phyloP scores from a whole-genome alignment of 92 coral and sea anemone genomes.

The Zoanthus sansibaricus region DNA sequence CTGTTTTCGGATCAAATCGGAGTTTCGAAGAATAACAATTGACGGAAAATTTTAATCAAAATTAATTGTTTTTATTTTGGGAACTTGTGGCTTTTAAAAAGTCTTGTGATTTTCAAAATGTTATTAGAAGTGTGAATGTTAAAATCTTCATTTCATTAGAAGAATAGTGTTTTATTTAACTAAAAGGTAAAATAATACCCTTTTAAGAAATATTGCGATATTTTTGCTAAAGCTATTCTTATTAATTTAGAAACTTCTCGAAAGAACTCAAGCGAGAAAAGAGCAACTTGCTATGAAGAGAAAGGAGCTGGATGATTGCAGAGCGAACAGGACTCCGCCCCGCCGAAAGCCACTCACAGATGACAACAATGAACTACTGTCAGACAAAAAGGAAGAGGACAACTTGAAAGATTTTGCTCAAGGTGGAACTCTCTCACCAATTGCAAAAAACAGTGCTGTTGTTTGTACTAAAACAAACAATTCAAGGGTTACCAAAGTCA shows the following conservation, averaged over 20 bases:
- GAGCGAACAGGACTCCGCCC: slow-evolving; percentile 84
- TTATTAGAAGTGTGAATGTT: neutral
- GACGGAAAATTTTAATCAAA: neutral
- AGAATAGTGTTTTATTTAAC: neutral
- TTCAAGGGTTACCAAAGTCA: slow-evolving; percentile 34
- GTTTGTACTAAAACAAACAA: slow-evolving; percentile 38
- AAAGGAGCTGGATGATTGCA: slow-evolving; percentile 86
- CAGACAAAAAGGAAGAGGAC: slow-evolving; percentile 19
- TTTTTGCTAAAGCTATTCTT: neutral
- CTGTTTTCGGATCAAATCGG: neutral
- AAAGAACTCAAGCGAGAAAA: slow-evolving; percentile 94
- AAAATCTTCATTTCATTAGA: too few species aligned
- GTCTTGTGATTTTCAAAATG: neutral
- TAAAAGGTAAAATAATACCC: neutral
- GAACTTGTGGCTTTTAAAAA: neutral
- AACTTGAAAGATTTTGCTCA: neutral
- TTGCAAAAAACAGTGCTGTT: slow-evolving; percentile 63
- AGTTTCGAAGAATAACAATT: neutral
- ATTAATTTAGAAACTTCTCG: slow-evolving; percentile 82
- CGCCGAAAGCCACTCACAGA: slow-evolving; percentile 82
- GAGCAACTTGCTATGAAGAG: slow-evolving; percentile 86
- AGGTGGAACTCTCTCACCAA: slow-evolving; percentile 43
- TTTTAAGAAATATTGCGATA: neutral
- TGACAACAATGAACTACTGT: slow-evolving; percentile 60
- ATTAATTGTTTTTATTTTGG: slow-evolving; percentile 15